Conservation (phyloP, 2,113 vertebrate species). For the Halichoerus grypus region DNA sequence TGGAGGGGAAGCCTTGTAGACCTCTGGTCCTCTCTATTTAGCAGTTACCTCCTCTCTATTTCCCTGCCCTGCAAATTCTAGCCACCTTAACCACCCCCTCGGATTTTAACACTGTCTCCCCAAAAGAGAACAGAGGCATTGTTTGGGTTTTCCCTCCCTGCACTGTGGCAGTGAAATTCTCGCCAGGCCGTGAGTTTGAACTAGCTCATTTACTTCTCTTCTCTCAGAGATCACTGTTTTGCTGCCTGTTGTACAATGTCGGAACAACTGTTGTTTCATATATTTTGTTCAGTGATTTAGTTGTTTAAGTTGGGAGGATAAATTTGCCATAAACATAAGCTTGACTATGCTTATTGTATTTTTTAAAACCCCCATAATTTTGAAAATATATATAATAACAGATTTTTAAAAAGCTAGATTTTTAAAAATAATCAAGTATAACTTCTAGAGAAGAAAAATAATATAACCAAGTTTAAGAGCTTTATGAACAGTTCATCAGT, state of each 20-base stretch:
- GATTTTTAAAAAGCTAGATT: background rate
- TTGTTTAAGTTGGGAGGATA: background rate
- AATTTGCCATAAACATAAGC: background rate
- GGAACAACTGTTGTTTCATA: background rate
- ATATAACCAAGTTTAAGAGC: background rate
- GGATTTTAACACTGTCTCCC: background rate
- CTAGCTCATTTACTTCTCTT: constrained; percentile 29
- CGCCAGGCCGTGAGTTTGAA: background rate
- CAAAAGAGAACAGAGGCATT: background rate
- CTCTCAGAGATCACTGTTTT: background rate
- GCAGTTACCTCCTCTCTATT: background rate
- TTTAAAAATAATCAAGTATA: background rate
- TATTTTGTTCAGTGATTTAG: constrained; percentile 30
- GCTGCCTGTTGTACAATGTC: background rate
- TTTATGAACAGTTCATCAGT: background rate
- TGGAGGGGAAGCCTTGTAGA: background rate
- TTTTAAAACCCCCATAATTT: background rate
- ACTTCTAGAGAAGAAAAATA: background rate
- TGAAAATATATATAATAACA: background rate
- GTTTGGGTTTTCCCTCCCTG: background rate
- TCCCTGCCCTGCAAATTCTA: constrained; percentile 2
- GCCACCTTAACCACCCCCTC: background rate
- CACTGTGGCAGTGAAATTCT: background rate
- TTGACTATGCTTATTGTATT: background rate
- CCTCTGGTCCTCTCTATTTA: background rate